Conservation (phyloP, 2,113 vertebrate genomes). For the Hystrix brachyura region DNA sequence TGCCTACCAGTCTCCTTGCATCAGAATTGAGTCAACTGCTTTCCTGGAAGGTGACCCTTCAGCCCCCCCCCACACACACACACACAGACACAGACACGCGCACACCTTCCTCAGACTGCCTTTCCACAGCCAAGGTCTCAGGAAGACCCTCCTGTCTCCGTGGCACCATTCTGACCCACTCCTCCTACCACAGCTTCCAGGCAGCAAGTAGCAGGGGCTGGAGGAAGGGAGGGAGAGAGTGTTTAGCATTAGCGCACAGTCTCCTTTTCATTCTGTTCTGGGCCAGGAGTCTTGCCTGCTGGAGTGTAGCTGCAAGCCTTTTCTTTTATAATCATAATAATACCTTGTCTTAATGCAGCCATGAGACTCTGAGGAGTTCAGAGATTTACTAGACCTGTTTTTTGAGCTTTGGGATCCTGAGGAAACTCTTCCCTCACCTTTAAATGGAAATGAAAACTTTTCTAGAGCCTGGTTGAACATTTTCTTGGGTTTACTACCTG, state of each 20-base stretch:
- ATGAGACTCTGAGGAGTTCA: conserved; percentile 1
- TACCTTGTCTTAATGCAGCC: conserved; percentile 26
- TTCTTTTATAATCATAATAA: conserved; percentile 8
- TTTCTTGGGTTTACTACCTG: background rate
- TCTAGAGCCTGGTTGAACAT: no score
- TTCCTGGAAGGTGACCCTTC: background rate
- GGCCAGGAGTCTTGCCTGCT: background rate
- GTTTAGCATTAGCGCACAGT: background rate
- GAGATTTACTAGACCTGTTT: conserved; percentile 21
- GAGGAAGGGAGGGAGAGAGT: no score
- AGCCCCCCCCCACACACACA: no score
- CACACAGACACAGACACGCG: background rate
- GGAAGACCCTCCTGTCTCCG: background rate
- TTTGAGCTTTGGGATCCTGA: background rate
- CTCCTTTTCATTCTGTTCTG: background rate
- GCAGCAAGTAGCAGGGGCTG: background rate
- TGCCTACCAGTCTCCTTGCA: background rate
- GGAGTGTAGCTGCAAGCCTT: background rate
- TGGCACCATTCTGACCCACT: background rate
- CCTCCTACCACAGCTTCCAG: background rate
- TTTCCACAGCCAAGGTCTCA: background rate
- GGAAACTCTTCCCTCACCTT: background rate
- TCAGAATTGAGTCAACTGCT: background rate
- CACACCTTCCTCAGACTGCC: background rate
- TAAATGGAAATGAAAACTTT: background rate